Evolutionary conservation across 2,888 invertebrate species (phyloP).

Genomic region (Euphydryas editha): DNA sequence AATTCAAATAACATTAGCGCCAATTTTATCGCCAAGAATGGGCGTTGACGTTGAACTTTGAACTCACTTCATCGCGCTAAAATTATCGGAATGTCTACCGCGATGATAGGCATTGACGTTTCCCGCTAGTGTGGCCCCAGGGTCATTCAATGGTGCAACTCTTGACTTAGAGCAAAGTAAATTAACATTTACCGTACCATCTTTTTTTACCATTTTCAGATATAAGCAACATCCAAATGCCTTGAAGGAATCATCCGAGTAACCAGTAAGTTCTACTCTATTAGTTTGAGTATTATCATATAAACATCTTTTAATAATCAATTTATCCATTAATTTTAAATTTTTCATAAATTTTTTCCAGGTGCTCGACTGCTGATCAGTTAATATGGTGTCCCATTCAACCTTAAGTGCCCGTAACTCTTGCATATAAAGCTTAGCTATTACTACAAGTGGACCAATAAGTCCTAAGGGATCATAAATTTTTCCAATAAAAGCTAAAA

Average conservation of each 20-base stretch:
- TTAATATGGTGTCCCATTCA: background rate
- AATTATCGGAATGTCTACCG: no score
- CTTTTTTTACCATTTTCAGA: background rate
- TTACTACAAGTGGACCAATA: slow-evolving; percentile 27
- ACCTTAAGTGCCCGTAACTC: slow-evolving; percentile 1
- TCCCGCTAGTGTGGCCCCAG: no score
- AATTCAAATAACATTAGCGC: no score
- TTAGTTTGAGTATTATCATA: background rate
- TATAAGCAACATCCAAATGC: background rate
- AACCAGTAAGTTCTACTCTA: slow-evolving; percentile 27
- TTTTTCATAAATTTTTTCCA: slow-evolving; percentile 31
- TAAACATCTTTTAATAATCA: slow-evolving; percentile 15
- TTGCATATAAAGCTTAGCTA: slow-evolving; percentile 4
- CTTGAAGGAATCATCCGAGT: background rate
- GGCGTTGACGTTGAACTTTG: no score
- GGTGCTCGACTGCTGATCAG: background rate
- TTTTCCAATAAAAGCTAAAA: slow-evolving; percentile 35
- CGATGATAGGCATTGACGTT: no score
- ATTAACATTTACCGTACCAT: slow-evolving; percentile 38
- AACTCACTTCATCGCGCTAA: no score
- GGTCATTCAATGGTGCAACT: slow-evolving; percentile 35
- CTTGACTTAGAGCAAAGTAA: slow-evolving; percentile 41
- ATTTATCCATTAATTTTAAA: slow-evolving; percentile 26
- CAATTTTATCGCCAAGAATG: no score
- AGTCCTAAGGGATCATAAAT: slow-evolving; percentile 41